Percentiles rank a stretch among this genome's conserved stretches.
Evolutionary conservation across 2,888 invertebrate genomes (phyloP).

Genomic region (Rhogogaster chlorosoma): DNA sequence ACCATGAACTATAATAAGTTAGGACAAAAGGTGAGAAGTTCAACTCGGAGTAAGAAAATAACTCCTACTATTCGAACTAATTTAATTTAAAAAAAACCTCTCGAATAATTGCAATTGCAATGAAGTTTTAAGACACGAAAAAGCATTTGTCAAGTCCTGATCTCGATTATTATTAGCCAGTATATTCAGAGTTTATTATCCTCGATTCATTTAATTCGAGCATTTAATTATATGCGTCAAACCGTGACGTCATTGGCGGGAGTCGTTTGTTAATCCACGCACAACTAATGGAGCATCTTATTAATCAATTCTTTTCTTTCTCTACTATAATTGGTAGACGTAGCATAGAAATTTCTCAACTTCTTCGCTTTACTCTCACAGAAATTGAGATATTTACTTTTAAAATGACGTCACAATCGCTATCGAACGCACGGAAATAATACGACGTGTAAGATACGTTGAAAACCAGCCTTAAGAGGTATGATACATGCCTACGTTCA

Average conservation of each 20-base stretch:
- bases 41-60: not conserved
- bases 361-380: not conserved
- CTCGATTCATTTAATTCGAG: not conserved
- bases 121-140: not conserved
- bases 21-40: slow-evolving; percentile 20
- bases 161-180: not conserved
- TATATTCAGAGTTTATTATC: not conserved
- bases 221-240: not conserved
- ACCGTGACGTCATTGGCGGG: not conserved
- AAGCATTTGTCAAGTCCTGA: not conserved
- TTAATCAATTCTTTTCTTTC: not conserved
- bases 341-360: not conserved
- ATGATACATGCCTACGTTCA: not conserved
- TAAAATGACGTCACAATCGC: not conserved
- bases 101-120: not conserved
- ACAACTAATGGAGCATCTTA: not conserved
- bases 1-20: not conserved
- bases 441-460: not conserved
- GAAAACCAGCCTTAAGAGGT: not conserved
- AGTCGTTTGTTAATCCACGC: not conserved
- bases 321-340: not conserved
- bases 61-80: not conserved
- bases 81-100: not conserved
- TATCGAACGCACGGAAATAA: not conserved
- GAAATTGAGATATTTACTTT: too few species aligned